A percentile compares a stretch with the other conserved stretches of the same genome.
Conservation (phyloP, 2,888 invertebrate genomes). For the Polymixis lichenea region DNA sequence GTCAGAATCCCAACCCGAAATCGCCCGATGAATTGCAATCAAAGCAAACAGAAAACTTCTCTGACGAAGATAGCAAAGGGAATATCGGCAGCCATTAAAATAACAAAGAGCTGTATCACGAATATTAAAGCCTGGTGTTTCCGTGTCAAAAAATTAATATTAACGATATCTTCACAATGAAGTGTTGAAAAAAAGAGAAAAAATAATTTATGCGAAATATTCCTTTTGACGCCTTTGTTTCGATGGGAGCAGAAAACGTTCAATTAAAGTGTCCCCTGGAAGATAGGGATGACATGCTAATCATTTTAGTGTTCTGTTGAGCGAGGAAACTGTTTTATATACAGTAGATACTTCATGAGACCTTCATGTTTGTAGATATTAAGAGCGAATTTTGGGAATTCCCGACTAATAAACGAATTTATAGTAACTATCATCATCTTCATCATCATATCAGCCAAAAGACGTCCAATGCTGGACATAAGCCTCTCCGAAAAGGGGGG, state of each 20-base stretch:
- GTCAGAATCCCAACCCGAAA: constrained; percentile 32
- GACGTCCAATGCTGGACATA: too few species aligned
- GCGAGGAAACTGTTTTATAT: constrained; percentile 16
- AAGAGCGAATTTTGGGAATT: not conserved
- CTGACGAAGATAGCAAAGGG: constrained; percentile 62
- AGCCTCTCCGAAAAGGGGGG: too few species aligned
- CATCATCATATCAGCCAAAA: too few species aligned
- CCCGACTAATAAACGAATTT: not conserved
- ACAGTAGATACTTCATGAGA: not conserved
- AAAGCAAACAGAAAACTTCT: constrained; percentile 62
- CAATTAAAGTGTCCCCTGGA: constrained; percentile 80
- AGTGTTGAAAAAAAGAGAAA: constrained; percentile 83
- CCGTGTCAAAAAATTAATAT: constrained; percentile 90
- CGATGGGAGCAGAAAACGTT: constrained; percentile 79
- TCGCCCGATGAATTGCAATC: constrained; percentile 54
- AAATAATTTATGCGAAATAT: constrained; percentile 89
- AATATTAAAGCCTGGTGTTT: constrained; percentile 86
- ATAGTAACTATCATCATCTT: too few species aligned
- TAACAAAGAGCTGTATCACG: constrained; percentile 87
- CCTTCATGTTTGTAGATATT: not conserved
- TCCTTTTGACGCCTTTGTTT: constrained; percentile 88
- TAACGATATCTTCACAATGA: constrained; percentile 90
- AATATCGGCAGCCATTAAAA: constrained; percentile 82
- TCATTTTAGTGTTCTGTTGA: constrained; percentile 58
- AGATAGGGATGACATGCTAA: constrained; percentile 62